Conservation (phyloP, 1,140 invertebrate genomes). For the Wiebesia pumilae region DNA sequence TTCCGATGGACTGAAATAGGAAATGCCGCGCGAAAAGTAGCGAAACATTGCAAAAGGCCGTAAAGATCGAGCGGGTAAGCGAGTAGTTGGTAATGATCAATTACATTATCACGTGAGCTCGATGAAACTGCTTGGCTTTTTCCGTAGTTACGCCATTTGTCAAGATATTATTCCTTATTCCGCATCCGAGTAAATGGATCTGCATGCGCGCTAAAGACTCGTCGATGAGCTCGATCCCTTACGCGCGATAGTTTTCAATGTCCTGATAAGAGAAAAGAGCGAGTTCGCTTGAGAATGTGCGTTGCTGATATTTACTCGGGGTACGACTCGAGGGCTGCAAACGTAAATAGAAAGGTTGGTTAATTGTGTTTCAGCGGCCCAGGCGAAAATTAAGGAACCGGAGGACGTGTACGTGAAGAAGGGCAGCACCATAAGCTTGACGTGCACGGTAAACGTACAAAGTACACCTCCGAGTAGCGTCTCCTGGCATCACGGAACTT, state of each 20-base stretch:
- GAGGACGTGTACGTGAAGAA: slow-evolving; percentile 92
- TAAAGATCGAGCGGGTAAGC: neutral
- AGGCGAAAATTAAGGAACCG: slow-evolving; percentile 89
- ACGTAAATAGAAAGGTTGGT: neutral
- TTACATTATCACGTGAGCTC: too few relatives aligned
- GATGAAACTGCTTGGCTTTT: too few relatives aligned
- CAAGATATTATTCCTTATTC: neutral
- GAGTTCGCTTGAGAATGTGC: too few relatives aligned
- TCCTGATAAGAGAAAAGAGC: too few relatives aligned
- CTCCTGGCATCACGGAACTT: slow-evolving; percentile 87
- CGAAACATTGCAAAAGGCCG: too few relatives aligned
- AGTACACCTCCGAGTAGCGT: slow-evolving; percentile 86
- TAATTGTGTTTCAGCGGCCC: slow-evolving; percentile 82
- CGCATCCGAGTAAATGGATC: neutral
- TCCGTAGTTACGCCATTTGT: too few relatives aligned
- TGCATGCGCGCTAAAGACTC: neutral
- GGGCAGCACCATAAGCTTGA: slow-evolving; percentile 91
- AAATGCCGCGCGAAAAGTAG: too few relatives aligned
- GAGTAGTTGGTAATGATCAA: neutral
- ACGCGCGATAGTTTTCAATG: too few relatives aligned
- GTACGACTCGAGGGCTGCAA: too few relatives aligned
- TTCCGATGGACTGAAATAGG: too few relatives aligned
- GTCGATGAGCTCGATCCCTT: too few relatives aligned
- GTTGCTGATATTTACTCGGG: too few relatives aligned
- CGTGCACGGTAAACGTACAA: slow-evolving; percentile 90